Evolutionary conservation across 2,797 vertebrate genomes (phyloP).

Genomic region (Xenopus petersii): DNA sequence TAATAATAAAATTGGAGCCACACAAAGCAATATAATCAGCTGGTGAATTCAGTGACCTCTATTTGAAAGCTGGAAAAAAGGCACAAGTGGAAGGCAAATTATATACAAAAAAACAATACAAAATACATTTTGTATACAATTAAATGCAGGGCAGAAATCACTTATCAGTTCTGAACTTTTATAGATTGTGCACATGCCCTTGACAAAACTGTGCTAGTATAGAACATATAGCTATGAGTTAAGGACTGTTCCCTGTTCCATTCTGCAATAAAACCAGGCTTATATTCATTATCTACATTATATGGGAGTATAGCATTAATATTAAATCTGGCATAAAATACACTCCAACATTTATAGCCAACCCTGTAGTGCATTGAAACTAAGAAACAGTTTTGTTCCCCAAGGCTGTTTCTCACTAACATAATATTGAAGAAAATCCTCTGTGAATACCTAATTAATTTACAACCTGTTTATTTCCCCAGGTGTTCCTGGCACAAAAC

Average conservation of each 20-base stretch:
- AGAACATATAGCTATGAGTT: not conserved
- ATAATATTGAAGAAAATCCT: slow-evolving; percentile 40
- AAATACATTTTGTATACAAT: no score
- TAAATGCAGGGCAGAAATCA: no score
- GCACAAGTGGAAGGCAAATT: no score
- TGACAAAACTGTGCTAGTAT: not conserved
- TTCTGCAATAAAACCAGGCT: slow-evolving; percentile 16
- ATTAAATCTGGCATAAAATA: slow-evolving; percentile 43
- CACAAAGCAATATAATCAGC: no score
- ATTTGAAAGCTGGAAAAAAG: no score
- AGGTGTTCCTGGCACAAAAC: slow-evolving; percentile 39
- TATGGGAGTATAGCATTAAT: slow-evolving; percentile 24
- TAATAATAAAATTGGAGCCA: no score
- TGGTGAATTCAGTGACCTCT: no score
- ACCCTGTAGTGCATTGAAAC: slow-evolving; percentile 36
- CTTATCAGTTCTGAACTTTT: slow-evolving; percentile 10
- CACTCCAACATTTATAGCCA: slow-evolving; percentile 41
- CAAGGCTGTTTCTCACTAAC: slow-evolving; percentile 40
- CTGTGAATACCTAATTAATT: slow-evolving; percentile 47
- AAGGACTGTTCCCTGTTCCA: not conserved
- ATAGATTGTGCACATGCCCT: not conserved
- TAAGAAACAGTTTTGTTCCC: slow-evolving; percentile 34
- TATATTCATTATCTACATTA: slow-evolving; percentile 33
- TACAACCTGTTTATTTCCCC: slow-evolving; percentile 48
- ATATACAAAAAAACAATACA: no score